These are phyloP conservation scores for Siniperca scherzeri DNA, from an alignment of 2,797 vertebrate genomes.

Conservation along the genomic window DNA sequence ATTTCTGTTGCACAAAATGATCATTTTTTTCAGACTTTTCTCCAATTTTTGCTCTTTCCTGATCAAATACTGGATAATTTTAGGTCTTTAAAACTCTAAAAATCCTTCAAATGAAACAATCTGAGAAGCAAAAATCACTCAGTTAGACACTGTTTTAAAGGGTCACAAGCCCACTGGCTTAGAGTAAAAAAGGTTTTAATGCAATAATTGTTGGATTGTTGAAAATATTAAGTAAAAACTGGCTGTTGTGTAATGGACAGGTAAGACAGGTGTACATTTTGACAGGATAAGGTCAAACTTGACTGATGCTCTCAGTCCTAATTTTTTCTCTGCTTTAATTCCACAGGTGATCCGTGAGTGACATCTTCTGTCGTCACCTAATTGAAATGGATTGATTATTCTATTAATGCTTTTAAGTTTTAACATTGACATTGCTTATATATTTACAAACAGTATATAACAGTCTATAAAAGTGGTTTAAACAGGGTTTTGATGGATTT, in stretches of 20 bases:
- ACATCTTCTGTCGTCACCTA: constrained; percentile 33
- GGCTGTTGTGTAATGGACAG: background rate
- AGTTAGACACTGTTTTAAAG: too few relatives aligned
- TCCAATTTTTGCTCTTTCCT: background rate
- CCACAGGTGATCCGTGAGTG: constrained; percentile 75
- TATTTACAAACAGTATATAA: constrained; percentile 33
- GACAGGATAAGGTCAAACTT: constrained; percentile 41
- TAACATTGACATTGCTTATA: constrained; percentile 31
- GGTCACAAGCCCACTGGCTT: background rate
- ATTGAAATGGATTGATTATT: constrained; percentile 25
- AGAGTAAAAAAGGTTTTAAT: background rate
- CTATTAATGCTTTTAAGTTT: constrained; percentile 45
- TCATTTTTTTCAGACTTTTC: background rate
- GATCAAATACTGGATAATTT: background rate
- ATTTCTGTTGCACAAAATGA: background rate
- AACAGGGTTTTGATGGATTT: constrained; percentile 59
- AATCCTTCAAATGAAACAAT: background rate
- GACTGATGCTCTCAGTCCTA: constrained; percentile 1
- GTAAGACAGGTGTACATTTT: background rate
- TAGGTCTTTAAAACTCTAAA: background rate
- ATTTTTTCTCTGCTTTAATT: constrained; percentile 51
- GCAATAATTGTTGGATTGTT: background rate
- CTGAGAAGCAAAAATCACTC: background rate
- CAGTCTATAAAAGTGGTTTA: constrained; percentile 55
- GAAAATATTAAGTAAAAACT: background rate